Percentiles rank a stretch among this genome's conserved stretches.
Evolutionary conservation across 2,113 vertebrate genomes (phyloP).

Genomic region (Fregetta grallaria): DNA sequence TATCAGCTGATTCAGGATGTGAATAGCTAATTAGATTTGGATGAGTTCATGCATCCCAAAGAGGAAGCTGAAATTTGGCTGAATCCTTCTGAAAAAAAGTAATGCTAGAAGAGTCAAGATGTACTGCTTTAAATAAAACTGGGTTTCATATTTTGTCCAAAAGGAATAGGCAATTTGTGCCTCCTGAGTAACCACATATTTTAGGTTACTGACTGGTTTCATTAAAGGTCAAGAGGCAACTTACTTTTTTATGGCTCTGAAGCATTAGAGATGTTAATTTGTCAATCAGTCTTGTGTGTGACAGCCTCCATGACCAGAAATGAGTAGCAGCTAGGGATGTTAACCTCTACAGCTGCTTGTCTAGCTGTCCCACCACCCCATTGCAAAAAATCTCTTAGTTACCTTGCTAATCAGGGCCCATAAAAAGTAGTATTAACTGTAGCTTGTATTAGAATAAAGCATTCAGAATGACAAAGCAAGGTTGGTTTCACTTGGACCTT

Average conservation of each 20-base stretch:
- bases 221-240: background rate
- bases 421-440: background rate
- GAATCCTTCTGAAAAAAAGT: background rate
- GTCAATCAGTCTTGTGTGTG: background rate
- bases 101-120: background rate
- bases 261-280: background rate
- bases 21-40: slow-evolving; percentile 50
- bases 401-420: background rate
- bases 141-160: background rate
- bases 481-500: background rate
- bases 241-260: background rate
- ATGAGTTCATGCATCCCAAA: slow-evolving; percentile 1
- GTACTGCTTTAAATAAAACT: background rate
- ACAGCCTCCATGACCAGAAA: background rate
- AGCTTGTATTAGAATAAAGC: background rate
- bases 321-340: background rate
- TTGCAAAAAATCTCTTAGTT: background rate
- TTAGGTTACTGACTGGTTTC: background rate
- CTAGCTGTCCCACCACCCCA: background rate
- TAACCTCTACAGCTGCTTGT: background rate
- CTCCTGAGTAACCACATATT: background rate
- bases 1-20: slow-evolving; percentile 41
- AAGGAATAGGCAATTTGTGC: background rate
- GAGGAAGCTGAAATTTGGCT: background rate
- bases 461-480: background rate